phyloP scores from a whole-genome alignment of 2,113 vertebrate species.

The Bubo scandiacus region DNA sequence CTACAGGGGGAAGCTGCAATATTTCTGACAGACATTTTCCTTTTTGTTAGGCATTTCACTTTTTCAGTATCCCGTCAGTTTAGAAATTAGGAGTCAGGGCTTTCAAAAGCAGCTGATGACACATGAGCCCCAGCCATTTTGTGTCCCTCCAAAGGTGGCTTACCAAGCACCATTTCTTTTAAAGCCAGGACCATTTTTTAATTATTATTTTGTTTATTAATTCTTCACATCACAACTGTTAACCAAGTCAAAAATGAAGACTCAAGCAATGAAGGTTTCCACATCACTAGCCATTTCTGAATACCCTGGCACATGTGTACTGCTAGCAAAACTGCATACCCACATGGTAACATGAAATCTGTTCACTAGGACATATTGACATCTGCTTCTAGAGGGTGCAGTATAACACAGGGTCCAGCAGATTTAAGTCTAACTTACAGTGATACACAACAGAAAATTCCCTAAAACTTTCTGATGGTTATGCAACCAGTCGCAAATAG shows the following conservation, averaged over 20 bases:
- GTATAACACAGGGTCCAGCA: not conserved
- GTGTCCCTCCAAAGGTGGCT: not conserved
- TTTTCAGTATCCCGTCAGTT: not conserved
- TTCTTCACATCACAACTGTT: not conserved
- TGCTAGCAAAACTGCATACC: not conserved
- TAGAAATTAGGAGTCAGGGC: not conserved
- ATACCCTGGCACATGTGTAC: rapidly evolving
- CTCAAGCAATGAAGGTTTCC: not conserved
- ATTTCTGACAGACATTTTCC: constrained; percentile 4
- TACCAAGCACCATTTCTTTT: not conserved
- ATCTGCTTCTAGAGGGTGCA: not conserved
- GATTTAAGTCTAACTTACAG: not conserved
- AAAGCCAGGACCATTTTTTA: not conserved
- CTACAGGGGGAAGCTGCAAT: not conserved
- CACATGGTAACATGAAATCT: not conserved
- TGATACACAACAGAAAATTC: not conserved
- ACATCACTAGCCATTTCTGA: not conserved
- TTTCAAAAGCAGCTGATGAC: not conserved
- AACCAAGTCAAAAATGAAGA: not conserved
- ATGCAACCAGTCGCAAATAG: not conserved
- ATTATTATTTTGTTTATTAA: not conserved
- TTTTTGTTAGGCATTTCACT: not conserved
- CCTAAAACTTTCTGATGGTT: not conserved
- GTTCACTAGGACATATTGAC: not conserved
- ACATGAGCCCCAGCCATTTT: not conserved